These are phyloP conservation scores for Leptopilina myrica DNA, from an alignment of 2,888 invertebrate species.

Conservation along the genomic window DNA sequence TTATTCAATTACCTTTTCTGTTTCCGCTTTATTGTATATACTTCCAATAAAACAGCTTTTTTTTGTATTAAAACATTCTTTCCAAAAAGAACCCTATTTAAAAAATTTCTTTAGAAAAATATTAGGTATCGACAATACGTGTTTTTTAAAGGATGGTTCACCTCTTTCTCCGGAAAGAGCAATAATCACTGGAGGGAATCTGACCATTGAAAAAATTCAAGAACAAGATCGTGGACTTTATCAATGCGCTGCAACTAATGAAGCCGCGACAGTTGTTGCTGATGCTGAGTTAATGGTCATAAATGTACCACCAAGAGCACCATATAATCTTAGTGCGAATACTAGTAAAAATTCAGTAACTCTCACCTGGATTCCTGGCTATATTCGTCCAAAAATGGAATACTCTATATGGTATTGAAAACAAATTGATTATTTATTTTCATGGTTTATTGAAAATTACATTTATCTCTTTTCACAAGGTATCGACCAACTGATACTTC, in stretches of 20 bases:
- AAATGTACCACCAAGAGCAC: slow-evolving; percentile 93
- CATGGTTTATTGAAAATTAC: no score
- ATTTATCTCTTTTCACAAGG: slow-evolving; percentile 66
- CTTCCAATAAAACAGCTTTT: no score
- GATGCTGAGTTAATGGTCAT: slow-evolving; percentile 90
- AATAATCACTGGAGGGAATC: slow-evolving; percentile 84
- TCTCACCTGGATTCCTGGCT: slow-evolving; percentile 90
- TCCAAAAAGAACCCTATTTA: no score
- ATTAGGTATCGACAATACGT: slow-evolving; percentile 17
- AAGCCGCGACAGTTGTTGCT: slow-evolving; percentile 89
- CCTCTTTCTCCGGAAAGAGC: slow-evolving; percentile 84
- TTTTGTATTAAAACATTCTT: no score
- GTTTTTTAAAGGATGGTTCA: slow-evolving; percentile 84
- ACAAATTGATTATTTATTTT: not conserved
- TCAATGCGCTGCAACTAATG: slow-evolving; percentile 90
- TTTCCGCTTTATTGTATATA: no score
- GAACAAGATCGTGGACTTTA: slow-evolving; percentile 93
- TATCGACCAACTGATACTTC: slow-evolving; percentile 85
- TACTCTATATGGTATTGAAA: slow-evolving; percentile 86
- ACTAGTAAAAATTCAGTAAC: slow-evolving; percentile 85
- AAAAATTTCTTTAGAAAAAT: slow-evolving; percentile 1
- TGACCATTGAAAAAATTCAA: slow-evolving; percentile 88
- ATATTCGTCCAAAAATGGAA: slow-evolving; percentile 86
- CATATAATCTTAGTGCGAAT: slow-evolving; percentile 89
- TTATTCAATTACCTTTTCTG: no score